Evolutionary conservation across 2,888 invertebrate genomes (phyloP).

Genomic region (Copidosoma aretas): DNA sequence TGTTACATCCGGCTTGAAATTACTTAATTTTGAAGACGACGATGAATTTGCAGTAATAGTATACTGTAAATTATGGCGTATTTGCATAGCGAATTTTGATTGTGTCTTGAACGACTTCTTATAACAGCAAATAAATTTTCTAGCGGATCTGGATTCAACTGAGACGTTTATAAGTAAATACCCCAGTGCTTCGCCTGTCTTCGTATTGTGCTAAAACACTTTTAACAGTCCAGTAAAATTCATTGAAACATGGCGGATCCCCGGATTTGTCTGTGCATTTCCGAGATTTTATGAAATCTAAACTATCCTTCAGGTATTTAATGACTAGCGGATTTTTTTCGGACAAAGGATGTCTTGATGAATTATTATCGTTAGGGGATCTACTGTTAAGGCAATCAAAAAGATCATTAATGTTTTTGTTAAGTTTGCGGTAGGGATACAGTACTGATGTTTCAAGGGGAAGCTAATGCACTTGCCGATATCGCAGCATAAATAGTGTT

Average conservation of each 20-base stretch:
- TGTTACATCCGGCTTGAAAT: slow-evolving; percentile 32
- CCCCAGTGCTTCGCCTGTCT: slow-evolving; percentile 27
- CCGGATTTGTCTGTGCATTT: slow-evolving; percentile 19
- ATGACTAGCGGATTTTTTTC: slow-evolving; percentile 30
- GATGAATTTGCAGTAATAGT: slow-evolving; percentile 29
- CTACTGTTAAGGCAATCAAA: slow-evolving; percentile 45
- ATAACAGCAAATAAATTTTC: slow-evolving; percentile 42
- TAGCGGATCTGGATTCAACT: slow-evolving; percentile 40
- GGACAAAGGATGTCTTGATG: slow-evolving; percentile 35
- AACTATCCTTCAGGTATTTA: slow-evolving; percentile 35
- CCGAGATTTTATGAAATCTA: slow-evolving; percentile 38
- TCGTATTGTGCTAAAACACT: slow-evolving; percentile 38
- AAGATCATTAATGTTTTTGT: slow-evolving; percentile 41
- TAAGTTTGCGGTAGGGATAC: slow-evolving; percentile 40
- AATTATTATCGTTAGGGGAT: slow-evolving; percentile 32
- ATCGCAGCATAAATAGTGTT: slow-evolving; percentile 43
- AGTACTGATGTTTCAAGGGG: slow-evolving; percentile 30
- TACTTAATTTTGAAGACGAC: slow-evolving; percentile 31
- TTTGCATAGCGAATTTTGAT: slow-evolving; percentile 39
- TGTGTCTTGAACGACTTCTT: slow-evolving; percentile 31
- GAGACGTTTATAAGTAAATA: slow-evolving; percentile 36
- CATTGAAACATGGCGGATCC: slow-evolving; percentile 45
- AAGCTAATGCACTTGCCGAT: slow-evolving; percentile 35
- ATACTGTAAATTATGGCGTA: slow-evolving; percentile 40
- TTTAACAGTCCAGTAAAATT: slow-evolving; percentile 44